phyloP scores from a whole-genome alignment of 2,888 invertebrate genomes.

The Pilophorus perplexus region DNA sequence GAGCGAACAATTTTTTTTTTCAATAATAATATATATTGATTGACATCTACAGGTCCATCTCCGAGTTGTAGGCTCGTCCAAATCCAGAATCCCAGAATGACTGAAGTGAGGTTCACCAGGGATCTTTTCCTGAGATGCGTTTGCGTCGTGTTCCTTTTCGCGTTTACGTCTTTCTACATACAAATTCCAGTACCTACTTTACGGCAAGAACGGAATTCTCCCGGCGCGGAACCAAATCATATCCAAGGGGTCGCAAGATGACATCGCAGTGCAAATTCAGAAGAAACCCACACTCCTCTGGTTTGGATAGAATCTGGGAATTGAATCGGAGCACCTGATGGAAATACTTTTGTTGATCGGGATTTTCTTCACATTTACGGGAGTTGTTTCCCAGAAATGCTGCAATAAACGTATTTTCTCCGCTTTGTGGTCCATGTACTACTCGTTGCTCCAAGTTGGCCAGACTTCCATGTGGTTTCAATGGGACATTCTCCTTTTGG shows the following conservation, averaged over 20 bases:
- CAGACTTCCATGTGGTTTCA: slow-evolving; percentile 72
- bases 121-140: slow-evolving; percentile 67
- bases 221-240: slow-evolving; percentile 60
- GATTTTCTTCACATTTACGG: slow-evolving; percentile 63
- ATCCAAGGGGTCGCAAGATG: slow-evolving; percentile 52
- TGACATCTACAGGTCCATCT: too few relatives aligned
- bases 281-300: slow-evolving; percentile 66
- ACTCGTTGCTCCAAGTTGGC: slow-evolving; percentile 72
- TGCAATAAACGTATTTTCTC: slow-evolving; percentile 63
- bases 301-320: slow-evolving; percentile 64
- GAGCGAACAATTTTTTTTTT: too few relatives aligned
- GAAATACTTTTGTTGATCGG: slow-evolving; percentile 66
- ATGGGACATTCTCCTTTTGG: slow-evolving; percentile 72
- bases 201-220: slow-evolving; percentile 71
- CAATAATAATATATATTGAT: too few relatives aligned
- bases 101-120: slow-evolving; percentile 59
- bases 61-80: too few relatives aligned
- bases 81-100: slow-evolving; percentile 49
- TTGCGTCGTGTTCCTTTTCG: slow-evolving; percentile 67
- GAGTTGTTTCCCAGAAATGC: slow-evolving; percentile 61
- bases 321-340: slow-evolving; percentile 65
- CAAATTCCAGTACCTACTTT: slow-evolving; percentile 74
- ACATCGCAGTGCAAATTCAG: slow-evolving; percentile 56
- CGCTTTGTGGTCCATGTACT: slow-evolving; percentile 67
- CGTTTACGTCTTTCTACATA: slow-evolving; percentile 72